phyloP scores from a whole-genome alignment of 2,113 vertebrate species.

The Otolemur garnettii region DNA sequence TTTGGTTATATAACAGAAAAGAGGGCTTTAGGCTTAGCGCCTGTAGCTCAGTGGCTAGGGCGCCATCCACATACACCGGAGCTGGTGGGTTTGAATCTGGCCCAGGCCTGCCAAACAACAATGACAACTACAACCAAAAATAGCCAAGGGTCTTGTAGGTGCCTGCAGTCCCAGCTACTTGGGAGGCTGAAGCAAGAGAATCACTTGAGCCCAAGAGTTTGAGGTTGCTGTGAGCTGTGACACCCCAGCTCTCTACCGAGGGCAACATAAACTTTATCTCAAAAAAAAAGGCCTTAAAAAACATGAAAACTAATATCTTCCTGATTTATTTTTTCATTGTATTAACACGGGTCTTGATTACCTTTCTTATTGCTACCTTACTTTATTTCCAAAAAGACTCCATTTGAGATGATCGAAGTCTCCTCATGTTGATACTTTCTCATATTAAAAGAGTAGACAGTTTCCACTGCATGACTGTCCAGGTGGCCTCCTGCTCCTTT shows the following conservation, averaged over 20 bases:
- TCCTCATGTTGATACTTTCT: not conserved
- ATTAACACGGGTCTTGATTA: conserved; percentile 54
- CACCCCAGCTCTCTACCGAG: too few relatives aligned
- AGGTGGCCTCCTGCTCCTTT: not conserved
- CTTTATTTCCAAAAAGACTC: conserved; percentile 41
- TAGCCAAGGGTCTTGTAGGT: too few relatives aligned
- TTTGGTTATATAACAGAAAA: not conserved
- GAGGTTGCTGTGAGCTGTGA: too few relatives aligned
- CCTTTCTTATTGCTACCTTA: not conserved
- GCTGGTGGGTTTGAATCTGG: too few relatives aligned
- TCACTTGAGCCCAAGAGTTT: too few relatives aligned
- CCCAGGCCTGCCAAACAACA: too few relatives aligned
- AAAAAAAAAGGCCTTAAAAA: not conserved
- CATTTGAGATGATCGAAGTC: not conserved
- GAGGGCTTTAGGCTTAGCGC: not conserved
- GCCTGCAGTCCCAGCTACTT: too few relatives aligned
- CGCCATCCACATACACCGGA: too few relatives aligned
- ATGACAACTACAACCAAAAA: too few relatives aligned
- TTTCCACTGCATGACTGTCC: not conserved
- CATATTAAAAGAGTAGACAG: not conserved
- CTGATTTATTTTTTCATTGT: conserved; percentile 68
- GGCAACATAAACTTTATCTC: too few relatives aligned
- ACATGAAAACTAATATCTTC: conserved; percentile 32
- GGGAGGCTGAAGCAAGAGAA: too few relatives aligned
- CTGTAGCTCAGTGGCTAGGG: too few relatives aligned